A percentile compares a stretch with the other conserved stretches of the same genome.
phyloP scores from a whole-genome alignment of 2,113 vertebrate genomes.

The Acrocephalus kingi region DNA sequence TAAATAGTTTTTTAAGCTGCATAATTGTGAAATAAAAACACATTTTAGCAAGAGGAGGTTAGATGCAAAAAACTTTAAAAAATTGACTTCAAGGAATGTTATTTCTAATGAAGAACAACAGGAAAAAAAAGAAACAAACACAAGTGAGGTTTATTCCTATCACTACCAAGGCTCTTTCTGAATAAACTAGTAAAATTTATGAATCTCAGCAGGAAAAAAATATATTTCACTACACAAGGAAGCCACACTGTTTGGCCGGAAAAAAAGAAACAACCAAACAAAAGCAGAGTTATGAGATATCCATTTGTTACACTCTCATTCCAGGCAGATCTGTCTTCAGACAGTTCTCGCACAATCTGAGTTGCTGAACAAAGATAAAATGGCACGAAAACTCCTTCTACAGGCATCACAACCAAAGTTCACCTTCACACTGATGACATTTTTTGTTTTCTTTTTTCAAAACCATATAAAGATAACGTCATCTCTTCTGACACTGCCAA shows the following conservation, averaged over 20 bases:
- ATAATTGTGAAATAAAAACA: not conserved
- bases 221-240: not conserved
- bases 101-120: not conserved
- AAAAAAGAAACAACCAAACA: not conserved
- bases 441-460: conserved; percentile 47
- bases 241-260: not conserved
- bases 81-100: not conserved
- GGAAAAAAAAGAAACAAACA: too few relatives aligned
- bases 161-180: not conserved
- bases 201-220: not conserved
- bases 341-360: conserved; percentile 31
- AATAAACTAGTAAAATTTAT: not conserved
- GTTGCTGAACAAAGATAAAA: conserved; percentile 63
- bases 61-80: not conserved
- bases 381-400: conserved; percentile 55
- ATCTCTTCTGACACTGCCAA: conserved; percentile 57
- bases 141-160: not conserved
- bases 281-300: not conserved
- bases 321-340: conserved; percentile 22
- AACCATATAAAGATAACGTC: conserved; percentile 63
- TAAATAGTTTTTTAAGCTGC: not conserved
- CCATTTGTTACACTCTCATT: conserved; percentile 20
- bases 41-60: not conserved
- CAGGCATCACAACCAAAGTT: conserved; percentile 44
- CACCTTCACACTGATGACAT: conserved; percentile 60